Evolutionary conservation across 2,113 vertebrate species (phyloP).

Genomic region (Geococcyx californianus): DNA sequence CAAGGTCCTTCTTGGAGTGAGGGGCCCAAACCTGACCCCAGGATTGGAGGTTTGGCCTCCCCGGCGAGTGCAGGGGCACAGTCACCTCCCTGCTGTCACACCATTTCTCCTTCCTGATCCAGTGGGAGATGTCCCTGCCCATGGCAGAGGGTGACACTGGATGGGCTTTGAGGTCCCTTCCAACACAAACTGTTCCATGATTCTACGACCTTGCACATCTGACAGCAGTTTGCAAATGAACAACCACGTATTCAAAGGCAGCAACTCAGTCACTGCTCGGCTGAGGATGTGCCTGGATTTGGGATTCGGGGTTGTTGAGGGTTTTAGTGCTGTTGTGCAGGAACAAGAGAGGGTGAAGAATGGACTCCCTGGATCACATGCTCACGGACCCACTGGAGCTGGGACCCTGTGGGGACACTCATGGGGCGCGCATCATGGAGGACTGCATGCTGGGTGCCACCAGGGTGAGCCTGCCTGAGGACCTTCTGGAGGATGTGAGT

Average conservation of each 20-base stretch:
- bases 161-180: too few species aligned
- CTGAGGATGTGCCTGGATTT: accelerated
- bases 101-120: too few species aligned
- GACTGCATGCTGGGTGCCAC: conserved; percentile 91
- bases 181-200: too few species aligned
- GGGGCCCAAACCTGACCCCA: too few species aligned
- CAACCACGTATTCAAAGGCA: accelerated
- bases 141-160: too few species aligned
- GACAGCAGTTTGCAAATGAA: background rate
- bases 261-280: accelerated
- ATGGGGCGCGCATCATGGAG: conserved; percentile 85
- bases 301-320: background rate
- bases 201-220: too few species aligned
- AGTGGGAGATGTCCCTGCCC: too few species aligned
- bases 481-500: conserved; percentile 95
- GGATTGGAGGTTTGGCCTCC: too few species aligned
- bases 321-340: background rate
- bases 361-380: conserved; percentile 93
- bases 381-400: conserved; percentile 89
- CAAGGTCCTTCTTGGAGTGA: too few species aligned
- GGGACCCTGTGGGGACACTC: conserved; percentile 78
- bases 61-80: too few species aligned
- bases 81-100: too few species aligned
- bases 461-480: conserved; percentile 90
- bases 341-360: conserved; percentile 37